phyloP scores from a whole-genome alignment of 2,797 vertebrate genomes.

The Enteromius unitaeniatus region DNA sequence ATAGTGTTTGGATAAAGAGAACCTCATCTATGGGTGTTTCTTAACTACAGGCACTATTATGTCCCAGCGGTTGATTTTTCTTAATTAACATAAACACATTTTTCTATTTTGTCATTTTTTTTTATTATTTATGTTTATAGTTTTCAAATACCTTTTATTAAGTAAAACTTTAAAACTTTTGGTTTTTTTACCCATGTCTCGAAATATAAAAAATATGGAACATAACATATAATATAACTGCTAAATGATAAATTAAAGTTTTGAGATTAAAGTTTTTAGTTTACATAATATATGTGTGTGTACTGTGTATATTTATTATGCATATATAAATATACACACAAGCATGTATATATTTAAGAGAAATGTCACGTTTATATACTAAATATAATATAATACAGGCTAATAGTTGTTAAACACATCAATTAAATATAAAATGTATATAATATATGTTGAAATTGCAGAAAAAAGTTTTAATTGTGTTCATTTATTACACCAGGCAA shows the following conservation, averaged over 20 bases:
- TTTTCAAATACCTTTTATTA: not conserved
- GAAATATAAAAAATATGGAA: not conserved
- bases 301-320: no score
- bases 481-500: not conserved
- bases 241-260: no score
- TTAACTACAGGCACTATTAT: conserved; percentile 21
- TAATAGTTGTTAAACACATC: not conserved
- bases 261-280: no score
- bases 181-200: not conserved
- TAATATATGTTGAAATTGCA: not conserved
- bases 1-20: conserved; percentile 40
- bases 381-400: not conserved
- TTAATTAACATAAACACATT: not conserved
- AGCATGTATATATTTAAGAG: no score
- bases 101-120: not conserved
- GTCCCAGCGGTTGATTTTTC: not conserved
- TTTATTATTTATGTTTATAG: not conserved
- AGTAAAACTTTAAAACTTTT: not conserved
- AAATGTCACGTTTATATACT: no score
- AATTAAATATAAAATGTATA: not conserved
- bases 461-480: not conserved
- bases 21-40: conserved; percentile 29
- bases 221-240: no score
- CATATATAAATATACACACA: no score
- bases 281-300: no score